phyloP scores from a whole-genome alignment of 2,888 invertebrate species.

The Chrysolina oricalcia region DNA sequence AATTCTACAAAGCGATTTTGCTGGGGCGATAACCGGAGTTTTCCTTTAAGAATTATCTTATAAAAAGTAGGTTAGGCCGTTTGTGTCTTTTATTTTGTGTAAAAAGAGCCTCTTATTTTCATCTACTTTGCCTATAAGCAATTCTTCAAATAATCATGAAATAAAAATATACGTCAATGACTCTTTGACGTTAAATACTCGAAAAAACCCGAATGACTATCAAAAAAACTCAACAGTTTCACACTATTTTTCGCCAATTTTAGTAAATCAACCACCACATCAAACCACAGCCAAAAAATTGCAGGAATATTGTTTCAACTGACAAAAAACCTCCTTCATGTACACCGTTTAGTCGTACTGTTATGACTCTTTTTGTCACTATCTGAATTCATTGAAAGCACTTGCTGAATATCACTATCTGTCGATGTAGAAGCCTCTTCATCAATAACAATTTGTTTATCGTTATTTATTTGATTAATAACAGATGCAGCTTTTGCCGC shows the following conservation, averaged over 20 bases:
- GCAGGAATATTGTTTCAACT: slow-evolving; percentile 13
- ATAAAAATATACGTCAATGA: too few species aligned
- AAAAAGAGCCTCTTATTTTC: too few species aligned
- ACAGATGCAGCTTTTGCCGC: slow-evolving; percentile 62
- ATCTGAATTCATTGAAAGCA: slow-evolving; percentile 44
- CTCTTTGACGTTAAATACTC: too few species aligned
- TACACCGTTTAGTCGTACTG: slow-evolving; percentile 33
- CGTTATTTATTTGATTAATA: slow-evolving; percentile 30
- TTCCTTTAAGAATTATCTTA: too few species aligned
- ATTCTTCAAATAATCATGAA: too few species aligned
- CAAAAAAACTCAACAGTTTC: too few species aligned
- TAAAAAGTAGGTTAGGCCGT: too few species aligned
- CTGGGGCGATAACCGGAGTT: too few species aligned
- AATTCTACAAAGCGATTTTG: too few species aligned
- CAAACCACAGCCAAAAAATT: slow-evolving; percentile 1
- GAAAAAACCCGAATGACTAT: too few species aligned
- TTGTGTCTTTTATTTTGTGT: too few species aligned
- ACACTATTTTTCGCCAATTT: neutral
- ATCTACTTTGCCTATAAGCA: too few species aligned
- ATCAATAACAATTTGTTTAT: slow-evolving; percentile 12
- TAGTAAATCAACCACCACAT: neutral
- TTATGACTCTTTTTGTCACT: slow-evolving; percentile 30
- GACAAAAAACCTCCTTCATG: slow-evolving; percentile 12
- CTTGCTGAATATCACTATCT: slow-evolving; percentile 44
- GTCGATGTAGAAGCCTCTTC: slow-evolving; percentile 43